These are phyloP conservation scores for Ophion ellenae DNA, from an alignment of 2,888 invertebrate genomes.

Conservation along the genomic window DNA sequence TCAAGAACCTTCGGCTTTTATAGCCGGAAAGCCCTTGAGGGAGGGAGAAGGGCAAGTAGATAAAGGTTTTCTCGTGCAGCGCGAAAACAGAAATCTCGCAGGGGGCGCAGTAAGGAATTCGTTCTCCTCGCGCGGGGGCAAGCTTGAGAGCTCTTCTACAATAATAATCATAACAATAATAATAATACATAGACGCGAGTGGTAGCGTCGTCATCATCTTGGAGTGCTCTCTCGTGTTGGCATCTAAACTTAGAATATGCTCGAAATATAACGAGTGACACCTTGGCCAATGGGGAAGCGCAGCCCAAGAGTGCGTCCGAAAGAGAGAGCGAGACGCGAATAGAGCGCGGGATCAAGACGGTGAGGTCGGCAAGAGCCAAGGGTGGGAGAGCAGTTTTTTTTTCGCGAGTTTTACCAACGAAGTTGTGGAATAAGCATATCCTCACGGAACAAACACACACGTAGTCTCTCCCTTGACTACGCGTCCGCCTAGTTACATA, in stretches of 20 bases:
- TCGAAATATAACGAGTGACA: slow-evolving; percentile 82
- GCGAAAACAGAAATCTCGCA: slow-evolving; percentile 36
- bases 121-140: slow-evolving; percentile 2
- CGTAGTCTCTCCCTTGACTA: slow-evolving; percentile 4
- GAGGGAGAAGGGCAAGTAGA: background rate
- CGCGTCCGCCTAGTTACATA: background rate
- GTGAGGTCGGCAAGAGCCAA: too few relatives aligned
- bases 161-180: too few relatives aligned
- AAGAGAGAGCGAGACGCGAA: slow-evolving; percentile 41
- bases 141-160: slow-evolving; percentile 19
- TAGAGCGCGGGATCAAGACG: slow-evolving; percentile 7
- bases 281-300: slow-evolving; percentile 72
- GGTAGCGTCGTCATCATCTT: too few relatives aligned
- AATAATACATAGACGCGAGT: too few relatives aligned
- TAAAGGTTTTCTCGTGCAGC: slow-evolving; percentile 28
- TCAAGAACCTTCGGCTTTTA: slow-evolving; percentile 9
- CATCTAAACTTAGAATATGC: slow-evolving; percentile 81
- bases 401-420: slow-evolving; percentile 39
- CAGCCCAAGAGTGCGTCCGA: slow-evolving; percentile 17
- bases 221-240: slow-evolving; percentile 56
- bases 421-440: slow-evolving; percentile 51
- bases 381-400: too few relatives aligned
- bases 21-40: background rate
- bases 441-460: slow-evolving; percentile 1
- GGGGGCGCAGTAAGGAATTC: slow-evolving; percentile 30